Conservation (phyloP, 2,888 invertebrate species). For the Protophormia terraenovae region DNA sequence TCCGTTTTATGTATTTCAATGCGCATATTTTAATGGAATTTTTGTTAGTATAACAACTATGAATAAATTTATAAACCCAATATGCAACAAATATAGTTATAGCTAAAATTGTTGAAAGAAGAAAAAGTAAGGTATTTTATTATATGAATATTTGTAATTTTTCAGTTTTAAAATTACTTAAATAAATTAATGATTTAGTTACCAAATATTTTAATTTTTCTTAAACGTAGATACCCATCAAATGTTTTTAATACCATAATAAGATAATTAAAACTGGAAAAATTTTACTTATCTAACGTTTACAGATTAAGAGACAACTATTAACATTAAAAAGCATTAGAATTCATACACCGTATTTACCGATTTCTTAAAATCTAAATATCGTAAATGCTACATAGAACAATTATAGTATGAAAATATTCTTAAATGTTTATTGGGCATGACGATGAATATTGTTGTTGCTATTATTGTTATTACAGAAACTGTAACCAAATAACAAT, state of each 20-base stretch:
- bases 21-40: slow-evolving; percentile 47
- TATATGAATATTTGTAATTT: too few relatives aligned
- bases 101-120: too few relatives aligned
- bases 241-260: too few relatives aligned
- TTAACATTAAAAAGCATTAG: not conserved
- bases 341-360: not conserved
- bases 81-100: not conserved
- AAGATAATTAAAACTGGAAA: too few relatives aligned
- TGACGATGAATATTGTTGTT: not conserved
- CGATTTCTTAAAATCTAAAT: not conserved
- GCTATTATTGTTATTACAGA: slow-evolving; percentile 34
- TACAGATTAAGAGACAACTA: too few relatives aligned
- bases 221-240: too few relatives aligned
- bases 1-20: slow-evolving; percentile 49
- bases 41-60: not conserved
- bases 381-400: not conserved
- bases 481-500: slow-evolving; percentile 51
- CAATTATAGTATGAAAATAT: not conserved
- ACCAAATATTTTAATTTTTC: too few relatives aligned
- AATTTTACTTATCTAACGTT: too few relatives aligned
- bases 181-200: too few relatives aligned
- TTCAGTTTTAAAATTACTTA: too few relatives aligned
- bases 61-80: slow-evolving; percentile 35
- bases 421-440: slow-evolving; percentile 43
- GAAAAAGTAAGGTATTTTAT: too few relatives aligned